Percentiles rank a stretch among this genome's conserved stretches.
phyloP scores from a whole-genome alignment of 35 echinoderm and acorn worm genomes.

The Stichopus chloronotus region DNA sequence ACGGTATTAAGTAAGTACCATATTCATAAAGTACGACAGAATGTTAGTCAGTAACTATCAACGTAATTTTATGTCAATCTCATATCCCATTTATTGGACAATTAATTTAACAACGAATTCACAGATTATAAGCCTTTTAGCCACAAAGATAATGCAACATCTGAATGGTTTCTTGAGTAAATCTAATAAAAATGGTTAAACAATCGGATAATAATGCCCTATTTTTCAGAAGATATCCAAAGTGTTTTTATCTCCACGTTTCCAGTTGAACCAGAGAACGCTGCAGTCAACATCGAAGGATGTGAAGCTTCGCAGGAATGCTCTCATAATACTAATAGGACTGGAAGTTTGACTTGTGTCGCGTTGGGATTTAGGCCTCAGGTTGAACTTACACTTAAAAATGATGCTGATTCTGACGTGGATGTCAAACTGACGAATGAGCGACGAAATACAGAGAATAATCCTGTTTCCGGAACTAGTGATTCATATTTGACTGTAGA shows the following conservation, averaged over 20 bases:
- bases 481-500: not conserved
- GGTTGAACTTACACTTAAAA: not conserved
- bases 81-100: too few species aligned
- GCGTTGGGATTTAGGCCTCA: not conserved
- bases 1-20: not conserved
- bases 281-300: not conserved
- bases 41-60: too few species aligned
- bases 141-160: too few species aligned
- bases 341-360: not conserved
- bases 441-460: not conserved
- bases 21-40: too few species aligned
- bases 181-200: too few species aligned
- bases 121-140: too few species aligned
- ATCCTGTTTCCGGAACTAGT: not conserved
- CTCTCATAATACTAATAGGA: not conserved
- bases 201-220: too few species aligned
- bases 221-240: too few species aligned
- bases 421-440: not conserved
- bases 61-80: too few species aligned
- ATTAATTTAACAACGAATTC: too few species aligned
- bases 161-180: too few species aligned
- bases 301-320: not conserved
- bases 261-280: not conserved
- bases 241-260: not conserved
- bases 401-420: not conserved